These are phyloP conservation scores for Arrhamphus sclerolepis DNA, from an alignment of 2,797 vertebrate species.

Conservation along the genomic window DNA sequence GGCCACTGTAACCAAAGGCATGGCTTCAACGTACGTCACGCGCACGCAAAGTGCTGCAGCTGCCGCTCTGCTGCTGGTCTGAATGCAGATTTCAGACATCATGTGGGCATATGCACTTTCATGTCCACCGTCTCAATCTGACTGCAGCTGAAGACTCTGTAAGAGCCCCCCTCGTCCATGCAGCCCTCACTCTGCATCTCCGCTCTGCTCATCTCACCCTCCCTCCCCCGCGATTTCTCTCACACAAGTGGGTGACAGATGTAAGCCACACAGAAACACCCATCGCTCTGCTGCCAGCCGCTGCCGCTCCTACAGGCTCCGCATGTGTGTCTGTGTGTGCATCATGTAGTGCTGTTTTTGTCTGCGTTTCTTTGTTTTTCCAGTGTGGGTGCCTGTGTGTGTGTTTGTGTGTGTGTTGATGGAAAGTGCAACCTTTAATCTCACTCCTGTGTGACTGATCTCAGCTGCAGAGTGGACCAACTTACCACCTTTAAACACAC, in stretches of 20 bases:
- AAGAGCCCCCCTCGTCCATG: constrained; percentile 43
- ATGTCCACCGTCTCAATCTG: constrained; percentile 21
- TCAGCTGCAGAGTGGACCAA: constrained; percentile 19
- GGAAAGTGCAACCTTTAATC: constrained; percentile 41
- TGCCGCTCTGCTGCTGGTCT: constrained; percentile 9
- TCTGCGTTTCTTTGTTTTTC: constrained; percentile 30
- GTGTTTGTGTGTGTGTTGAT: constrained; percentile 37
- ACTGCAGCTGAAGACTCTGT: constrained; percentile 33
- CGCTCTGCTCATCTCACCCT: constrained; percentile 34
- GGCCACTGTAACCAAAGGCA: not conserved
- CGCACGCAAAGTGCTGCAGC: no score
- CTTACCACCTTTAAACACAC: constrained; percentile 20
- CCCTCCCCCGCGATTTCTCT: constrained; percentile 30
- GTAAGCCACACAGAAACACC: constrained; percentile 60
- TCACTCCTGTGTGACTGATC: constrained; percentile 34
- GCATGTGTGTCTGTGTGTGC: constrained; percentile 31
- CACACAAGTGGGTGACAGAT: constrained; percentile 74
- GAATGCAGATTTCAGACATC: not conserved
- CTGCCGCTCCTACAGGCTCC: constrained; percentile 24
- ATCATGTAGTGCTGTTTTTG: constrained; percentile 20
- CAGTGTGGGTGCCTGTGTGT: constrained; percentile 26
- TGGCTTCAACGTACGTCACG: no score
- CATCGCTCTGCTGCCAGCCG: constrained; percentile 49
- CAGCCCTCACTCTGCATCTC: constrained; percentile 31
- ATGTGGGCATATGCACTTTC: constrained; percentile 24